Conservation (phyloP, 1,140 invertebrate genomes). For the Drosophila sproati region DNA sequence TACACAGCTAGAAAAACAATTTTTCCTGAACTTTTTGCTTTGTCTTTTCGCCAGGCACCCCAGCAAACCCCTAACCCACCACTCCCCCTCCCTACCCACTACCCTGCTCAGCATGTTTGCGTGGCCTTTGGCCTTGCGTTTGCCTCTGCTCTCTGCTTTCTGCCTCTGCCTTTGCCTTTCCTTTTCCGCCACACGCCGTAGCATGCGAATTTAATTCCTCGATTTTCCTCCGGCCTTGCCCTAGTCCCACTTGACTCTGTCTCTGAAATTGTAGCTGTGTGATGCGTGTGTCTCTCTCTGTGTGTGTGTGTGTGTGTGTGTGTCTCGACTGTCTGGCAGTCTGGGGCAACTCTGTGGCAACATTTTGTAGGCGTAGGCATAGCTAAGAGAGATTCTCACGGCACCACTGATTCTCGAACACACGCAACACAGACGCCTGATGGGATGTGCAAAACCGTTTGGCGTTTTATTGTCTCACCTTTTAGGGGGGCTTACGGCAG, state of each 20-base stretch:
- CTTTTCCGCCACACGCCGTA: conserved; percentile 60
- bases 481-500: background rate
- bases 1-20: conserved; percentile 64
- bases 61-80: background rate
- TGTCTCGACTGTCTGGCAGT: conserved; percentile 32
- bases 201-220: conserved; percentile 70
- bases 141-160: background rate
- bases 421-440: conserved; percentile 52
- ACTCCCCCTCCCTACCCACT: background rate
- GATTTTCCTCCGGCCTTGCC: conserved; percentile 71
- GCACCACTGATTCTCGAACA: conserved; percentile 14
- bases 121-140: conserved; percentile 11
- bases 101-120: conserved; percentile 6
- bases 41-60: conserved; percentile 25
- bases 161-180: conserved; percentile 44
- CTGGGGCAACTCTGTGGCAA: conserved; percentile 19
- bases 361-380: conserved; percentile 40
- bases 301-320: conserved; percentile 13
- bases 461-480: conserved; percentile 61
- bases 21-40: conserved; percentile 69
- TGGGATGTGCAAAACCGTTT: conserved; percentile 28
- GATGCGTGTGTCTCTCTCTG: conserved; percentile 24
- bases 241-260: conserved; percentile 61
- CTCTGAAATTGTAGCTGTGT: background rate
- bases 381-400: conserved; percentile 36